phyloP scores from a whole-genome alignment of 2,888 invertebrate genomes.

The Malachius bipustulatus region DNA sequence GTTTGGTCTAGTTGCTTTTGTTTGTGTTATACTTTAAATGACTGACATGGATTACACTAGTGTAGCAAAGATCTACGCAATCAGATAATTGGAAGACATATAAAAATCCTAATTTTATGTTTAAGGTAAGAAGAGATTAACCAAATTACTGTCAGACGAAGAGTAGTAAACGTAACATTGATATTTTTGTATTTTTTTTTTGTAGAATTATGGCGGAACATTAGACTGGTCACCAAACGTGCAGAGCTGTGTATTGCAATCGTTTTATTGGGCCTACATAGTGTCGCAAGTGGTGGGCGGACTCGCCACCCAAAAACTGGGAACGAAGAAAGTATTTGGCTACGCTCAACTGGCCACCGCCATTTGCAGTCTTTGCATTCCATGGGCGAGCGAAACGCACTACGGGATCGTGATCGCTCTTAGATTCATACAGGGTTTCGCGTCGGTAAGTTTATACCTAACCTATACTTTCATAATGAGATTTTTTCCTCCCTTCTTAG shows the following conservation, averaged over 20 bases:
- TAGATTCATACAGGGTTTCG: conserved; percentile 55
- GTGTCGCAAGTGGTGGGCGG: conserved; percentile 58
- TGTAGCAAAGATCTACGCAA: too few species aligned
- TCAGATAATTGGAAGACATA: too few species aligned
- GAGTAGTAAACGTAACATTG: background rate
- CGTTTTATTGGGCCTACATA: conserved; percentile 65
- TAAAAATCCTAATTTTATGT: too few species aligned
- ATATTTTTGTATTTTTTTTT: conserved; percentile 12
- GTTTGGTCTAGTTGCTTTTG: too few species aligned
- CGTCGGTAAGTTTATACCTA: conserved; percentile 46
- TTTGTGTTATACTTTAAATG: too few species aligned
- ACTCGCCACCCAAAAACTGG: conserved; percentile 55
- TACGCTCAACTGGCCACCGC: conserved; percentile 60
- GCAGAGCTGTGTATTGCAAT: conserved; percentile 53
- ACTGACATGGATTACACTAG: too few species aligned
- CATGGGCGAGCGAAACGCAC: conserved; percentile 49
- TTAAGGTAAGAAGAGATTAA: too few species aligned
- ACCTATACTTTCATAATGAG: too few species aligned
- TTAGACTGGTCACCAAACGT: conserved; percentile 52
- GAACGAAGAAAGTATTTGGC: conserved; percentile 58
- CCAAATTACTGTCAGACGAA: too few species aligned
- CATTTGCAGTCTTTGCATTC: conserved; percentile 53
- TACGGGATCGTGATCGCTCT: conserved; percentile 48
- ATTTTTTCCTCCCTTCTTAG: too few species aligned
- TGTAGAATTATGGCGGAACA: conserved; percentile 41